A percentile compares a stretch with the other conserved stretches of the same genome.
These are phyloP conservation scores for Oreonectes daqikongensis DNA, from an alignment of 2,797 vertebrate genomes.

Conservation along the genomic window DNA sequence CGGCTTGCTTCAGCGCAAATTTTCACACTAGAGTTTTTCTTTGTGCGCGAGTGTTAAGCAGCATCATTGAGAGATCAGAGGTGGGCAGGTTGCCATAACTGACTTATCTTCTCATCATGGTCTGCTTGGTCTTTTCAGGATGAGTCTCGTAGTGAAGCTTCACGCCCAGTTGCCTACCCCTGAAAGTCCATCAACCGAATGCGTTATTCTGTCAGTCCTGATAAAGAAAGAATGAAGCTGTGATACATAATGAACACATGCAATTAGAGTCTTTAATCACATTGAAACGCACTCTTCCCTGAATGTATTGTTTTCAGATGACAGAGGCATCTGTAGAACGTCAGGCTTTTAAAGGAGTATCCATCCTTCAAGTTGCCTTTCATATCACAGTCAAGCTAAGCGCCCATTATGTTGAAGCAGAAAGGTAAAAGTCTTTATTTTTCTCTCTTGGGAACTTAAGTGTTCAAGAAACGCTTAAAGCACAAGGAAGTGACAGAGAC, in stretches of 20 bases:
- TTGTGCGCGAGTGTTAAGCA: conserved; percentile 24
- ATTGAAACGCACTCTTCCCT: conserved; percentile 45
- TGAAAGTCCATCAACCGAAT: conserved; percentile 33
- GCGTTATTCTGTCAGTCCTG: conserved; percentile 30
- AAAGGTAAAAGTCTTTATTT: conserved; percentile 14
- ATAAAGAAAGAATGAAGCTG: conserved; percentile 42
- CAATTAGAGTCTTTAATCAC: conserved; percentile 36
- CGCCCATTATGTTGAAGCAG: not conserved
- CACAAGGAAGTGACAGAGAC: not conserved
- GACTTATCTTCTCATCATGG: conserved; percentile 27
- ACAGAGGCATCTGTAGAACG: conserved; percentile 22
- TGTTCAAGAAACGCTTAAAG: conserved; percentile 20
- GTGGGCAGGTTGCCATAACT: conserved; percentile 20
- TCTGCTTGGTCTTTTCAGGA: conserved; percentile 39
- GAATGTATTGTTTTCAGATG: conserved; percentile 42
- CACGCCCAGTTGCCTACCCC: conserved; percentile 24
- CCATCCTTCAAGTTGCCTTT: conserved; percentile 18
- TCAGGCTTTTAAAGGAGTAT: conserved; percentile 26
- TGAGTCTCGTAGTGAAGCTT: not conserved
- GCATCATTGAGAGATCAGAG: conserved; percentile 28
- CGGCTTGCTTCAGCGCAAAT: conserved; percentile 32
- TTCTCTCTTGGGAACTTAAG: conserved; percentile 15
- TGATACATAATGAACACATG: conserved; percentile 21
- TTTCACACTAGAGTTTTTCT: conserved; percentile 24
- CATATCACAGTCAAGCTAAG: not conserved